Percentiles rank a stretch among this genome's conserved stretches.
phyloP scores from a whole-genome alignment of 2,797 vertebrate species.

The Clamator glandarius region DNA sequence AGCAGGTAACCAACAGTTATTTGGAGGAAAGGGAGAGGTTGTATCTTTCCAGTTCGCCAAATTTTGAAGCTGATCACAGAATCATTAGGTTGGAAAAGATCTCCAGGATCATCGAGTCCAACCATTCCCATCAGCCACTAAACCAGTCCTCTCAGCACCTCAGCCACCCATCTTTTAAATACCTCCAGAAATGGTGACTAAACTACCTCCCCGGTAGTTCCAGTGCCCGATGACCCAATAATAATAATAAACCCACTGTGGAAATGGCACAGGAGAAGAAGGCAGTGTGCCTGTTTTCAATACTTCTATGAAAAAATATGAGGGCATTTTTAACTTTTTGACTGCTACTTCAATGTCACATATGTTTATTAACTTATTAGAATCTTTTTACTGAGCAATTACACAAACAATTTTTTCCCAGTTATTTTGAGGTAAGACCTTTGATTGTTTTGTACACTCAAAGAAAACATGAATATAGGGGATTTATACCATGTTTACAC shows the following conservation, averaged over 20 bases:
- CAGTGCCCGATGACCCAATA: no score
- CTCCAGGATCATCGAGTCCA: no score
- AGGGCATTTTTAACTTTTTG: background rate
- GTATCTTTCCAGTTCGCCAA: background rate
- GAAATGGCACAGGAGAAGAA: background rate
- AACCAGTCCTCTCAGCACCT: no score
- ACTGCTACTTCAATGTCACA: background rate
- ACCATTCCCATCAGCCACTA: no score
- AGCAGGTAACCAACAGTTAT: background rate
- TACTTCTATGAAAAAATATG: background rate
- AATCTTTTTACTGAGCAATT: background rate
- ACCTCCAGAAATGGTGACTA: no score
- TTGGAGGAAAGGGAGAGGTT: background rate
- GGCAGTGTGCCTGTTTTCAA: fast-evolving
- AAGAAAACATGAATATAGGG: background rate
- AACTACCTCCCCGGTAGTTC: no score
- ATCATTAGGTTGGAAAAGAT: no score
- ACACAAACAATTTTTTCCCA: background rate
- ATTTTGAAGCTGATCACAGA: background rate
- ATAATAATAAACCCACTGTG: background rate
- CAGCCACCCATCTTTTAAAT: no score
- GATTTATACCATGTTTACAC: background rate
- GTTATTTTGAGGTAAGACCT: background rate
- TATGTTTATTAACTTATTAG: background rate
- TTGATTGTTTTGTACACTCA: background rate